phyloP scores from a whole-genome alignment of 2,113 vertebrate species.

The Fulmarus glacialis region DNA sequence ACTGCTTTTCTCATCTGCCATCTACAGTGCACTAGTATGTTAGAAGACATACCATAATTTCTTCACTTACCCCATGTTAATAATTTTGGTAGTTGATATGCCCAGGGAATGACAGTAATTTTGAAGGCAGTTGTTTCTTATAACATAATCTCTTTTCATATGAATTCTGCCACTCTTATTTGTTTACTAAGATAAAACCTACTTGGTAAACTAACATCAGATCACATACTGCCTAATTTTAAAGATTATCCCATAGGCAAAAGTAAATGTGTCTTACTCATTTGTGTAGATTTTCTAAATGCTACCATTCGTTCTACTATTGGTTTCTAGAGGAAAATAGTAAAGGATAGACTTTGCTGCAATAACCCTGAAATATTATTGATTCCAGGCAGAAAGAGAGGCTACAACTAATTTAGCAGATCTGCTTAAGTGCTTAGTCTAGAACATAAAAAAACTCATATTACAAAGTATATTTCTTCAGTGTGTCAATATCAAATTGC shows the following conservation, averaged over 20 bases:
- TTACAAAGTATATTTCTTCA: background rate
- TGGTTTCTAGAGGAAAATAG: background rate
- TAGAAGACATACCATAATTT: background rate
- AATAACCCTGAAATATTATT: background rate
- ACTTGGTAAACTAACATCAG: conserved; percentile 1
- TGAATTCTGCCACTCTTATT: background rate
- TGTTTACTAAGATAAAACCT: background rate
- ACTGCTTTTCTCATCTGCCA: background rate
- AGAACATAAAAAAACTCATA: background rate
- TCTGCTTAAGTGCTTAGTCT: background rate
- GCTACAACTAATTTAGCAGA: background rate
- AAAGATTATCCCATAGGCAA: background rate
- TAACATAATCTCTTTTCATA: background rate
- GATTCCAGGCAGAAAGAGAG: background rate
- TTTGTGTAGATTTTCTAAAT: conserved; percentile 40
- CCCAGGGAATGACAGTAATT: background rate
- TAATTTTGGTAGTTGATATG: background rate
- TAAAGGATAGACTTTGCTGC: background rate
- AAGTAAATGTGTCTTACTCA: background rate
- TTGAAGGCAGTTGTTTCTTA: conserved; percentile 1
- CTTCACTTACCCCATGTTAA: background rate
- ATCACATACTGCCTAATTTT: background rate
- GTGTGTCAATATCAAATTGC: background rate
- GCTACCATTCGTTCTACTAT: background rate
- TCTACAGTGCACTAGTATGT: background rate